Conservation (phyloP, 2,113 vertebrate species). For the Dromaius novaehollandiae region DNA sequence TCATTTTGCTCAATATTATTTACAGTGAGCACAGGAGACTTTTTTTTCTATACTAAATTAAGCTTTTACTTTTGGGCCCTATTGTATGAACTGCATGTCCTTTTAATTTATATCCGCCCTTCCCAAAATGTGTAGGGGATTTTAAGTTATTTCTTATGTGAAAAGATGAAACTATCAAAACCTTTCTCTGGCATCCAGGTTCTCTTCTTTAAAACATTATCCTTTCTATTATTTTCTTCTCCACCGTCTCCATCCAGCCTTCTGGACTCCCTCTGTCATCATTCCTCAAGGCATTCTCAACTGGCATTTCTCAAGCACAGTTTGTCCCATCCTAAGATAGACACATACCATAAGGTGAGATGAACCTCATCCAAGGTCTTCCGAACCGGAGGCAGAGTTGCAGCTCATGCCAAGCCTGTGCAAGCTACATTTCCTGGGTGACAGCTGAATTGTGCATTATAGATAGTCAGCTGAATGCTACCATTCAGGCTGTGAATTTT, state of each 20-base stretch:
- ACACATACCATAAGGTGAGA: fast-evolving
- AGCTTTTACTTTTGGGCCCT: neutral
- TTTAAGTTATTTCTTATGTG: neutral
- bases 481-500: neutral
- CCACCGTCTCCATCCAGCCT: neutral
- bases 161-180: neutral
- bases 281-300: neutral
- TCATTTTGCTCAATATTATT: neutral
- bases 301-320: neutral
- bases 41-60: neutral
- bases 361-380: neutral
- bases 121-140: neutral
- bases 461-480: neutral
- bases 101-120: neutral
- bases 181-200: neutral
- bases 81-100: neutral
- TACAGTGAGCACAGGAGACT: neutral
- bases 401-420: neutral
- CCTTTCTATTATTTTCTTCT: neutral
- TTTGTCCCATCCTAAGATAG: neutral
- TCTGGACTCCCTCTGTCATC: neutral
- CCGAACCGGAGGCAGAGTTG: neutral
- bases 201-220: neutral
- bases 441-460: neutral
- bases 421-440: neutral